phyloP scores from a whole-genome alignment of 2,113 vertebrate species.

The Perca flavescens region DNA sequence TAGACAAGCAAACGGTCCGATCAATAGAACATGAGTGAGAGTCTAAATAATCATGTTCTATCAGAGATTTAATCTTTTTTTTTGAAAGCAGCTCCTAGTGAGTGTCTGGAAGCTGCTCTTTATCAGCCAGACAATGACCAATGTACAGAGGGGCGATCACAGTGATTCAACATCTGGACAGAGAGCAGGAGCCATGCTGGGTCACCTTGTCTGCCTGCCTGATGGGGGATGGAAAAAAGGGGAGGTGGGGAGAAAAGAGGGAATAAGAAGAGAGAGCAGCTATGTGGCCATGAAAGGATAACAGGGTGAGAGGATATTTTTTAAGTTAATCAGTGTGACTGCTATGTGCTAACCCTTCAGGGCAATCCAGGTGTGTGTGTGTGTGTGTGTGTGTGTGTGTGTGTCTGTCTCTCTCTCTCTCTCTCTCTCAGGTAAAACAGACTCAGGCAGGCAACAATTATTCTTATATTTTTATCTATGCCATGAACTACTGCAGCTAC shows the following conservation, averaged over 20 bases:
- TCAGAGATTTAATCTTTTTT: constrained; percentile 47
- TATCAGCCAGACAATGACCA: constrained; percentile 49
- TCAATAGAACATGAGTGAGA: constrained; percentile 42
- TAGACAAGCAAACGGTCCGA: not conserved
- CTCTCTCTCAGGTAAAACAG: constrained; percentile 2
- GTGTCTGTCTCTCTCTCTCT: too few relatives aligned
- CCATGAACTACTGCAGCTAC: too few relatives aligned
- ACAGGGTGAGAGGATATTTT: constrained; percentile 1
- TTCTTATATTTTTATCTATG: not conserved
- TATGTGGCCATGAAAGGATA: constrained; percentile 33
- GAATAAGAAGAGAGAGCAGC: not conserved
- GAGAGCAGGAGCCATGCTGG: constrained; percentile 46
- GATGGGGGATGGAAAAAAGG: not conserved
- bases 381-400: not conserved
- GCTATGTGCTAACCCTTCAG: constrained; percentile 38
- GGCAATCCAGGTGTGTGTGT: constrained; percentile 44
- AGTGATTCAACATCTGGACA: constrained; percentile 63
- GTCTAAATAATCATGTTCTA: constrained; percentile 41
- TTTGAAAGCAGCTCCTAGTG: constrained; percentile 39
- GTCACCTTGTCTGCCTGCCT: constrained; percentile 68
- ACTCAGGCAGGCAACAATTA: not conserved
- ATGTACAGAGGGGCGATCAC: constrained; percentile 15
- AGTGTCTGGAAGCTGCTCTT: constrained; percentile 17
- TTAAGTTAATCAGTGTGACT: constrained; percentile 45
- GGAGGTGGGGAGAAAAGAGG: not conserved